Conservation (phyloP, 2,888 invertebrate genomes). For the Leptinotarsa rubiginosa region DNA sequence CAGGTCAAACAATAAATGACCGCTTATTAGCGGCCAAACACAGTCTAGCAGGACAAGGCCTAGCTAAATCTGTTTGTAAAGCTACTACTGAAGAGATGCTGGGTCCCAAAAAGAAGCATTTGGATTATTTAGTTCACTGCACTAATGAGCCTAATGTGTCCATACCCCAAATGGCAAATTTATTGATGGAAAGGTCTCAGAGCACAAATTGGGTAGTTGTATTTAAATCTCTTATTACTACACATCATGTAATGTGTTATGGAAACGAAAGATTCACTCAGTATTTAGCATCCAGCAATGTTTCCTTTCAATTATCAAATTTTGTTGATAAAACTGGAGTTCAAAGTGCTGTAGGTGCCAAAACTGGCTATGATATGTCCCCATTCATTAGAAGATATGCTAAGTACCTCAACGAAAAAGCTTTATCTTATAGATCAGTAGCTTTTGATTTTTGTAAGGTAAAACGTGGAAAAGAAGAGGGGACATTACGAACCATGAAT, state of each 20-base stretch:
- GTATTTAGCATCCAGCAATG: slow-evolving; percentile 99
- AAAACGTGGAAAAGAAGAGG: slow-evolving; percentile 98
- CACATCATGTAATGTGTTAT: slow-evolving; percentile 99
- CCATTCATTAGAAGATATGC: slow-evolving; percentile 98
- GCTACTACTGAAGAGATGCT: slow-evolving; percentile 99
- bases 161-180: slow-evolving; percentile 98
- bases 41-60: slow-evolving; percentile 98
- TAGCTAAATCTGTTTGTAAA: slow-evolving; percentile 99
- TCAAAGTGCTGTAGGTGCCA: slow-evolving; percentile 85
- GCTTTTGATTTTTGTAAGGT: slow-evolving; percentile 99
- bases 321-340: slow-evolving; percentile 98
- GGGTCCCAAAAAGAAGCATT: slow-evolving; percentile 99
- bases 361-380: slow-evolving; percentile 96
- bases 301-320: slow-evolving; percentile 97
- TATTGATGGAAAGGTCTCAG: slow-evolving; percentile 97
- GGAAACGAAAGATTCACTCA: slow-evolving; percentile 99
- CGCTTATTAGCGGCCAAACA: slow-evolving; percentile 97
- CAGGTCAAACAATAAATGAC: slow-evolving; percentile 98
- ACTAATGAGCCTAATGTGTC: slow-evolving; percentile 99
- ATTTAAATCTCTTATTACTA: slow-evolving; percentile 97
- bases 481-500: slow-evolving; percentile 96
- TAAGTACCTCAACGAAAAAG: slow-evolving; percentile 99
- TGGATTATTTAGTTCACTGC: slow-evolving; percentile 99
- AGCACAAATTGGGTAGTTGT: slow-evolving; percentile 99
- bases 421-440: slow-evolving; percentile 96